Evolutionary conservation across 2,797 vertebrate genomes (phyloP).

Genomic region (Gila robusta): DNA sequence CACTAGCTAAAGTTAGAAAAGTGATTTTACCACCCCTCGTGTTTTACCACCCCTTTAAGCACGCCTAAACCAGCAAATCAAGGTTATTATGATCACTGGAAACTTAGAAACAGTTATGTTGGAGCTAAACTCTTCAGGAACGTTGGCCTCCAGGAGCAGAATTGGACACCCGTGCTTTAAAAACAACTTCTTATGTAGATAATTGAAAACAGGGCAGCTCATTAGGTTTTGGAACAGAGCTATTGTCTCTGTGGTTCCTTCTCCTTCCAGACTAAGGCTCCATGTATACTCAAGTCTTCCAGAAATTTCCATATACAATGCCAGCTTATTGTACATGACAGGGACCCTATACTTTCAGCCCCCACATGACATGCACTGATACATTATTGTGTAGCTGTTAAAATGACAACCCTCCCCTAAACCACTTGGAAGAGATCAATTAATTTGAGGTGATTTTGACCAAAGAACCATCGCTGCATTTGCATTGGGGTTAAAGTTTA

Average conservation of each 20-base stretch:
- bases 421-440: constrained; percentile 21
- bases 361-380: not conserved
- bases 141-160: not conserved
- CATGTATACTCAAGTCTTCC: not conserved
- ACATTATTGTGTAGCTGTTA: constrained; percentile 17
- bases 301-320: not conserved
- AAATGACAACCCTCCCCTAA: constrained; percentile 32
- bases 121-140: not conserved
- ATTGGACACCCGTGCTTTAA: not conserved
- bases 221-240: not conserved
- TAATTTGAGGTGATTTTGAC: constrained; percentile 31
- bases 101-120: not conserved
- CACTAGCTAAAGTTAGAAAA: no score
- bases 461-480: constrained; percentile 4
- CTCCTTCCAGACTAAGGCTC: not conserved
- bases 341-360: not conserved
- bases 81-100: not conserved
- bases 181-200: not conserved
- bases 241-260: not conserved
- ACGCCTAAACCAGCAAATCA: not conserved
- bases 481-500: constrained; percentile 24
- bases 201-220: not conserved
- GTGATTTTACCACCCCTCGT: no score
- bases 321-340: constrained; percentile 15
- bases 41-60: no score